Evolutionary conservation across 2,113 vertebrate genomes (phyloP), one percentile per base, ranked within the genome.

Genomic region (Calidris pugnax): DNA sequence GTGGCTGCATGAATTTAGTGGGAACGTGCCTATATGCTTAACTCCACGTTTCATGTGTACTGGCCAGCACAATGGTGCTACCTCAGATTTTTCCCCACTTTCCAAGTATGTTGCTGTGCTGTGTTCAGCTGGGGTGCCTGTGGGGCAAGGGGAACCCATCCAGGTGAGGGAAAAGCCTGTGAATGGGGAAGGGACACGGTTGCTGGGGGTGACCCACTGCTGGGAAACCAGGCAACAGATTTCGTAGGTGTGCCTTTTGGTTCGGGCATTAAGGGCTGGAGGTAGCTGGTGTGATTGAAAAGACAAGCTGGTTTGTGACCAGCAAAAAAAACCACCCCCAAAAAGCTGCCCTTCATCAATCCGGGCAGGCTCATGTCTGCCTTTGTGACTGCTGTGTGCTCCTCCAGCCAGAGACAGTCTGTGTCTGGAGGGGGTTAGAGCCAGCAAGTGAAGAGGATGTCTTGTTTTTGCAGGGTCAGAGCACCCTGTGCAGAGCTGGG

Each of bases 1-100:
- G 57, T 24, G 71, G 7, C 21, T 57, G 27, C 0, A 0, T 37
- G 55, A 51, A 22, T 67, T 88, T 0, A 82, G 47, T 41, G n/a
- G 57, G 56, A 78, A 20, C 0, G 4, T 51, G 33, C 18, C 18
- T 68, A 12, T 18, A n/a, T 73, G 23, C 71, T 83, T 60, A 60
- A 72, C 43, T 10, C 66, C 28, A 27, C 7, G 3, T 63, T 89
- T 62, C 28, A 22, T 43, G 26, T 72, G 20, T 60, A 18, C n/a
- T 82, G 66, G 47, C 24, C 75, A 55, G 17, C n/a, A n/a, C 9
- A 51, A 5, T 53, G 33, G 6, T 45, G 35, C 51, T 92, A 48
- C 15, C 33, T 69, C 19, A 8, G 3, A 1, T 69, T 89, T 92
- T 10, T 7, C 9, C 17, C 17, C 0, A 1, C 24, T 23, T 83